Evolutionary conservation across 2,113 vertebrate species (phyloP).

Genomic region (Podilymbus podiceps): DNA sequence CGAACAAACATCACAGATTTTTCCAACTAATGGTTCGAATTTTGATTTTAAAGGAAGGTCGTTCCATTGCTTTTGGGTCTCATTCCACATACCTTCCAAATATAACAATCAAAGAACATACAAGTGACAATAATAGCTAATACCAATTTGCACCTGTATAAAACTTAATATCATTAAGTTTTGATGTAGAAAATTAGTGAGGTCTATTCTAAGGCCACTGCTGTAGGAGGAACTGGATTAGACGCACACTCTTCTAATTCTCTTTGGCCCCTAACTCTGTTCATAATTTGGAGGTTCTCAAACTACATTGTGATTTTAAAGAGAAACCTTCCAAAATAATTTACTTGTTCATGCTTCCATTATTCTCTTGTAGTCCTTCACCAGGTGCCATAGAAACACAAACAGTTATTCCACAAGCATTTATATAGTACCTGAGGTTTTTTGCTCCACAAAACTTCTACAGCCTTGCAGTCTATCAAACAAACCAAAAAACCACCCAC

Average conservation of each 20-base stretch:
- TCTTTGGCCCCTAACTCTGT: not conserved
- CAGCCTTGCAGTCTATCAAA: not conserved
- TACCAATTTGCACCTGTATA: not conserved
- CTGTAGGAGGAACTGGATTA: not conserved
- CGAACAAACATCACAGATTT: constrained; percentile 31
- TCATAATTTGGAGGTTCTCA: not conserved
- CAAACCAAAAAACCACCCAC: not conserved
- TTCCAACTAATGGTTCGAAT: not conserved
- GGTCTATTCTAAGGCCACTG: not conserved
- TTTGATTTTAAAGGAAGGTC: not conserved
- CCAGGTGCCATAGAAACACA: not conserved
- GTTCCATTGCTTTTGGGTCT: not conserved
- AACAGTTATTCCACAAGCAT: not conserved
- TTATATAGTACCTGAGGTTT: not conserved
- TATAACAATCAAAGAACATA: not conserved
- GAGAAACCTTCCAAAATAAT: not conserved
- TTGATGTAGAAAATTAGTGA: not conserved
- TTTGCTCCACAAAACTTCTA: not conserved
- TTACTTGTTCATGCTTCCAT: not conserved
- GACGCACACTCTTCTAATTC: not conserved
- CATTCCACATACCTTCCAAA: not conserved
- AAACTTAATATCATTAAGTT: not conserved
- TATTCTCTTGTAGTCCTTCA: not conserved
- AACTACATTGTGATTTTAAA: not conserved
- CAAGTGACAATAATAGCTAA: not conserved